Percentiles rank a stretch among this genome's conserved stretches.
These are phyloP conservation scores for Drosophila meridiana DNA, from an alignment of 2,888 invertebrate genomes.

Conservation along the genomic window DNA sequence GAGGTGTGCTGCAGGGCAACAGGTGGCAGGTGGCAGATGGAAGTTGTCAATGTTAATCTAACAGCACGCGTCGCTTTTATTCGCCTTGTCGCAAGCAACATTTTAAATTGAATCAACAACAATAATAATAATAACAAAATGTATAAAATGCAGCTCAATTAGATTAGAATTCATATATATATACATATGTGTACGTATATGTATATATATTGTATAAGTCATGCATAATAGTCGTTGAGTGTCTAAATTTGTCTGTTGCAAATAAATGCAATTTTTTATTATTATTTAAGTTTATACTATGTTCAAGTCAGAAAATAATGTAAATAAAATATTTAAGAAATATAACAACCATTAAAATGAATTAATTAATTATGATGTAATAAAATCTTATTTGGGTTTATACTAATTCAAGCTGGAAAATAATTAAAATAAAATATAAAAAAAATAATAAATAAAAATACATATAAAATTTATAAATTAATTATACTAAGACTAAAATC, in stretches of 20 bases:
- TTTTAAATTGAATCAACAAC: conserved; percentile 12
- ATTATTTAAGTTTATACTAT: not conserved
- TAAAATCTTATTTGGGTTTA: too few species aligned
- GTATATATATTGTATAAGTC: not conserved
- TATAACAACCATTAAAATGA: too few species aligned
- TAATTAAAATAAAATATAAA: not conserved
- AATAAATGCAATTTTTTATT: not conserved
- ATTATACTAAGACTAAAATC: too few species aligned
- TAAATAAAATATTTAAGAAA: too few species aligned
- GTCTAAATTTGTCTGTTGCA: too few species aligned
- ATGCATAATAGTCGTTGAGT: conserved; percentile 4
- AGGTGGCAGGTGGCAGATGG: conserved; percentile 3
- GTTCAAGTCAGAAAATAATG: not conserved
- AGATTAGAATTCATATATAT: conserved; percentile 5
- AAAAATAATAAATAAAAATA: not conserved
- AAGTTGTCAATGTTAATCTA: conserved; percentile 15
- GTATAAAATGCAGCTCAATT: conserved; percentile 20
- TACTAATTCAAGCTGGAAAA: too few species aligned
- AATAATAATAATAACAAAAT: not conserved
- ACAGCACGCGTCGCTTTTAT: conserved; percentile 41
- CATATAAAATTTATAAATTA: too few species aligned
- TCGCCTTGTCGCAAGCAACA: conserved; percentile 35
- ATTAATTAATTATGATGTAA: too few species aligned
- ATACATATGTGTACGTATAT: not conserved
- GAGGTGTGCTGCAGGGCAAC: not conserved